Percentiles rank a stretch among this genome's conserved stretches.
These are phyloP conservation scores for Epicauta chinensis DNA, from an alignment of 1,140 invertebrate genomes.

Conservation along the genomic window DNA sequence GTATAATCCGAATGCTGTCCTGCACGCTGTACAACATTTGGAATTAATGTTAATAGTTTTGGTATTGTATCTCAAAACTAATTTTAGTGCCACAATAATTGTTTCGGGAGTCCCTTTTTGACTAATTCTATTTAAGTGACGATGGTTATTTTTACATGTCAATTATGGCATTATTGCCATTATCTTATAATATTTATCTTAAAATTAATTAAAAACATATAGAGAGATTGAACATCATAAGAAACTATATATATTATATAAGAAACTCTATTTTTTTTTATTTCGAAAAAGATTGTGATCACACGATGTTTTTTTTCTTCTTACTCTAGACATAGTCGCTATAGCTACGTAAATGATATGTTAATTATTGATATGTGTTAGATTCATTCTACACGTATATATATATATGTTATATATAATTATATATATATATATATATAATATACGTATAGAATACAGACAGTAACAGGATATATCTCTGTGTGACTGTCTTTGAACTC, in stretches of 20 bases:
- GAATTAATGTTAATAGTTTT: background rate
- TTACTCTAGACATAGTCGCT: slow-evolving; percentile 14
- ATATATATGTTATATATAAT: slow-evolving; percentile 28
- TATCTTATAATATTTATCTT: slow-evolving; percentile 13
- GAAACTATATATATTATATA: slow-evolving; percentile 16
- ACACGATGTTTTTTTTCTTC: slow-evolving; percentile 14
- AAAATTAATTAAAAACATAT: slow-evolving; percentile 23
- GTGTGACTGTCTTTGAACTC: slow-evolving; percentile 3
- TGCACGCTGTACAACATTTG: slow-evolving; percentile 13
- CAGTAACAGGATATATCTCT: slow-evolving; percentile 21
- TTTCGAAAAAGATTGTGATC: slow-evolving; percentile 19
- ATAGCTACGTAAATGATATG: slow-evolving; percentile 1
- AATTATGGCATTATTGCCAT: slow-evolving; percentile 3
- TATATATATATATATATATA: background rate
- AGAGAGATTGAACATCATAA: slow-evolving; percentile 25
- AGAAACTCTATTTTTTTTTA: background rate
- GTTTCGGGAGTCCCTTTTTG: slow-evolving; percentile 30
- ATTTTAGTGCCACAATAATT: slow-evolving; percentile 37
- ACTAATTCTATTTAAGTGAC: slow-evolving; percentile 13
- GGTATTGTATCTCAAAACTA: background rate
- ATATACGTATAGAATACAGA: too few relatives aligned
- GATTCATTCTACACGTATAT: slow-evolving; percentile 24
- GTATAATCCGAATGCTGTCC: background rate
- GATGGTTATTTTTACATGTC: background rate
- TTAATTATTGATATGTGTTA: slow-evolving; percentile 27